Evolutionary conservation across 2,797 vertebrate species (phyloP).

Genomic region (Rallus crepitans): DNA sequence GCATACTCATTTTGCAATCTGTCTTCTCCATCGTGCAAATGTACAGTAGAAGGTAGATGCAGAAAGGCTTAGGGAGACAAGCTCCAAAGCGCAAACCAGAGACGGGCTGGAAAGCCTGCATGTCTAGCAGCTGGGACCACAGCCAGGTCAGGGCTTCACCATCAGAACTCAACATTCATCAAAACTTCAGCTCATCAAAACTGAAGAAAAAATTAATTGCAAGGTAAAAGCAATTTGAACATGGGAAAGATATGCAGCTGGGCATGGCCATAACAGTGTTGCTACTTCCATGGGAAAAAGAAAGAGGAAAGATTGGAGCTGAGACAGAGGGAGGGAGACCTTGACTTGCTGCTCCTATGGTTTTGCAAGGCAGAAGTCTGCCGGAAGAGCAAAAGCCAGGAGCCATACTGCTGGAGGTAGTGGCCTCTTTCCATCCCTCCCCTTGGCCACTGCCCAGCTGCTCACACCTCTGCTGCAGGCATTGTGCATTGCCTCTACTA

Average conservation of each 20-base stretch:
- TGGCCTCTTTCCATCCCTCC: neutral
- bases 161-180: neutral
- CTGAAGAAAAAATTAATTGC: neutral
- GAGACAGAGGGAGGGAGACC: neutral
- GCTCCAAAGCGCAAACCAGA: neutral
- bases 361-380: neutral
- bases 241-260: neutral
- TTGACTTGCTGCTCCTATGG: neutral
- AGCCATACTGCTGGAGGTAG: neutral
- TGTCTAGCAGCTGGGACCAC: neutral
- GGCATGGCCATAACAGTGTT: neutral
- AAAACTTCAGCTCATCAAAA: neutral
- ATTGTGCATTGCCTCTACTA: fast-evolving
- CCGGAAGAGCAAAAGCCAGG: neutral
- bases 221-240: neutral
- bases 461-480: neutral
- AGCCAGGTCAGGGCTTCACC: neutral
- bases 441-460: neutral
- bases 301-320: neutral
- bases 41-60: neutral
- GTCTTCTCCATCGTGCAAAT: neutral
- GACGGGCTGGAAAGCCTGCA: neutral
- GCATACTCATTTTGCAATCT: neutral
- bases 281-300: neutral
- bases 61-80: neutral